Conservation (phyloP, 2,888 invertebrate genomes). For the Lithophane semibrunnea region DNA sequence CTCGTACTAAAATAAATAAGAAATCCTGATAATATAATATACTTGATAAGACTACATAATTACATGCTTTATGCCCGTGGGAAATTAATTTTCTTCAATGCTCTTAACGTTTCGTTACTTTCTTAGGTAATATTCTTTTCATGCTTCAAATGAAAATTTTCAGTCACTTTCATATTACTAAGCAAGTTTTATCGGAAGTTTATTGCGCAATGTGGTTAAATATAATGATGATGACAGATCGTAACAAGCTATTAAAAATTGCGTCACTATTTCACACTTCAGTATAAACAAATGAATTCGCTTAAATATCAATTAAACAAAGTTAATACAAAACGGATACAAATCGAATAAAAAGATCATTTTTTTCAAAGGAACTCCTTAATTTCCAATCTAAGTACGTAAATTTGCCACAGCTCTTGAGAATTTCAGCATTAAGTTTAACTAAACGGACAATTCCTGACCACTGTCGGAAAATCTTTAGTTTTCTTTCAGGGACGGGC, state of each 20-base stretch:
- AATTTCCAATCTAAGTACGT: conserved; percentile 14
- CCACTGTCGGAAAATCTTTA: conserved; percentile 4
- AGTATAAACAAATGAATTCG: conserved; percentile 14
- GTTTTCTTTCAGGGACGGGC: neutral
- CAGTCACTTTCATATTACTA: conserved; percentile 31
- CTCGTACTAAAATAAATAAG: neutral
- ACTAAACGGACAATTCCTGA: conserved; percentile 8
- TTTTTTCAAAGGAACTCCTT: neutral
- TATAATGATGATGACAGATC: conserved; percentile 11
- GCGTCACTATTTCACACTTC: conserved; percentile 7
- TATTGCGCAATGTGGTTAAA: conserved; percentile 6
- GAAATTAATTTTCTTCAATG: conserved; percentile 76
- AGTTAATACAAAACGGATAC: neutral
- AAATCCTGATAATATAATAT: conserved; percentile 19
- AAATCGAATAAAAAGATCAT: neutral
- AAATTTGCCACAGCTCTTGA: conserved; percentile 11
- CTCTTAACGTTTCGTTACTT: conserved; percentile 71
- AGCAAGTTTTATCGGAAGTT: conserved; percentile 10
- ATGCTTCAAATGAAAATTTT: conserved; percentile 53
- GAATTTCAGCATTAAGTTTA: conserved; percentile 18
- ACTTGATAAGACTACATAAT: conserved; percentile 70
- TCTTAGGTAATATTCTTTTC: conserved; percentile 66
- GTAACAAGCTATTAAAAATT: neutral
- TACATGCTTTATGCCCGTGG: conserved; percentile 71
- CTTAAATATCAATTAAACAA: neutral